phyloP scores from a whole-genome alignment of 2,888 invertebrate genomes.

The Dynastes grantii region DNA sequence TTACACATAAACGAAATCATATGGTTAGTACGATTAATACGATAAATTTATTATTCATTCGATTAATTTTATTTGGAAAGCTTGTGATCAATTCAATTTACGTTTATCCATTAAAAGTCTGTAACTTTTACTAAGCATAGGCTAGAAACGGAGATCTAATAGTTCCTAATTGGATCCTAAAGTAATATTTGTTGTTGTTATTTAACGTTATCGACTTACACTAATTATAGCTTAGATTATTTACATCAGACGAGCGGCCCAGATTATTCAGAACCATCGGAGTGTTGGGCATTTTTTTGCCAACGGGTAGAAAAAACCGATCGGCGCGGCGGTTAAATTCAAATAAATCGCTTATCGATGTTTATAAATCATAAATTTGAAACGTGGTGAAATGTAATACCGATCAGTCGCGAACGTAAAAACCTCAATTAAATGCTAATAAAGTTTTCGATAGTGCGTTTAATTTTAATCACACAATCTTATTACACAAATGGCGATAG shows the following conservation, averaged over 20 bases:
- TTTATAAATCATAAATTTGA: slow-evolving; percentile 44
- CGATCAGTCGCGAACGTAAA: slow-evolving; percentile 21
- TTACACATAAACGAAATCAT: no score
- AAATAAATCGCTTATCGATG: slow-evolving; percentile 40
- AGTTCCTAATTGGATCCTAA: neutral
- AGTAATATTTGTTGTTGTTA: slow-evolving; percentile 14
- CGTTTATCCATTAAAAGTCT: neutral
- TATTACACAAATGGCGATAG: slow-evolving; percentile 10
- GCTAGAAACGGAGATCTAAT: slow-evolving; percentile 1
- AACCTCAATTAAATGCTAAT: slow-evolving; percentile 42
- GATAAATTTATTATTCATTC: no score
- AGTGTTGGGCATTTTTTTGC: slow-evolving; percentile 13
- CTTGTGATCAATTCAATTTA: no score
- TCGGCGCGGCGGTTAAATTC: slow-evolving; percentile 30
- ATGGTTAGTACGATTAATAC: no score
- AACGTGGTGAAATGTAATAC: slow-evolving; percentile 40
- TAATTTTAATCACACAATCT: slow-evolving; percentile 14
- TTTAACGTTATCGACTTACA: slow-evolving; percentile 25
- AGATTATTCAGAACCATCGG: neutral
- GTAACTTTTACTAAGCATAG: neutral
- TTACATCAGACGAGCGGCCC: slow-evolving; percentile 1
- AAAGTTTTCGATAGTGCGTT: slow-evolving; percentile 37
- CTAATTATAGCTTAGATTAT: slow-evolving; percentile 24
- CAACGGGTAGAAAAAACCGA: slow-evolving; percentile 9
- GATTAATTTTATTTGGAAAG: no score